Evolutionary conservation across 2,888 invertebrate species (phyloP).

Genomic region (Junonia oenone): DNA sequence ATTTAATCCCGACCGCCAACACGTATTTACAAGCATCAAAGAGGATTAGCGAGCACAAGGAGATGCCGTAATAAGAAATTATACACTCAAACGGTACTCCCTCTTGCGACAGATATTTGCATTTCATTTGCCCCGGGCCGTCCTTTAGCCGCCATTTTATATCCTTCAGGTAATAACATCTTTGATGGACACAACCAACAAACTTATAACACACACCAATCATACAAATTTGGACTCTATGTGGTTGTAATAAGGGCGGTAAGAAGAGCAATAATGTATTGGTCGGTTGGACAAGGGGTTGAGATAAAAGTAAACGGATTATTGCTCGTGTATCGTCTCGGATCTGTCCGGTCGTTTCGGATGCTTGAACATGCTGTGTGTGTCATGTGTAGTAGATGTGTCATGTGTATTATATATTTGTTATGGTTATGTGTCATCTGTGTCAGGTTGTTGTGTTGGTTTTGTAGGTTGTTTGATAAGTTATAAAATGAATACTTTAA

Average conservation of each 20-base stretch:
- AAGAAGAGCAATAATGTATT: constrained; percentile 24
- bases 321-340: constrained; percentile 65
- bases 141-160: constrained; percentile 48
- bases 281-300: constrained; percentile 55
- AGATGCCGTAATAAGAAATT: constrained; percentile 24
- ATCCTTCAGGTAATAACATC: constrained; percentile 77
- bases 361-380: constrained; percentile 9
- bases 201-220: constrained; percentile 10
- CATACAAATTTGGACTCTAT: constrained; percentile 34
- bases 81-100: constrained; percentile 27
- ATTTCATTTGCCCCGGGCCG: constrained; percentile 66
- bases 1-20: constrained; percentile 1
- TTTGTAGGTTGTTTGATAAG: too few species aligned
- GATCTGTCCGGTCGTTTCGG: constrained; percentile 49
- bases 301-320: constrained; percentile 77
- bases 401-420: background rate
- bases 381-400: background rate
- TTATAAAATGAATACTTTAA: too few species aligned
- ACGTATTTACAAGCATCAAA: constrained; percentile 2
- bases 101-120: constrained; percentile 62
- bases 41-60: background rate
- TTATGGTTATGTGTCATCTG: background rate
- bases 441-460: too few species aligned
- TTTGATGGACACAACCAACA: constrained; percentile 60
- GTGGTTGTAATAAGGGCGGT: constrained; percentile 18